Evolutionary conservation across 2,113 vertebrate species (phyloP).

Genomic region (Gymnogyps californianus): DNA sequence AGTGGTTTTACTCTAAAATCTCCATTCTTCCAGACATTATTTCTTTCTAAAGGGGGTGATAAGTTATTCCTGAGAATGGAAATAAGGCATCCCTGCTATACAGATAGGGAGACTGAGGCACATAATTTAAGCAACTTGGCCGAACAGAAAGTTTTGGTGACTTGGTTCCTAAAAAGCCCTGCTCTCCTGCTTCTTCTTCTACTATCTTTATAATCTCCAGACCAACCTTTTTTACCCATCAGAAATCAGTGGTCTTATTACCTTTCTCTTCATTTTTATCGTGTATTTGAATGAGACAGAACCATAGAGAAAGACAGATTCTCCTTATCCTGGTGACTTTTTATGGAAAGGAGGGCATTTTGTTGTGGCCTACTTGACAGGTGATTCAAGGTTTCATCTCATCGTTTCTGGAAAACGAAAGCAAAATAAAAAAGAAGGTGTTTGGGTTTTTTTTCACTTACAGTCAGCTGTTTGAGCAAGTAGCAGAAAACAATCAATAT

Average conservation of each 20-base stretch:
- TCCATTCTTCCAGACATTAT: background rate
- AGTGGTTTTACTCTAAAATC: background rate
- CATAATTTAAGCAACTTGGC: background rate
- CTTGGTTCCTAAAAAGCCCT: background rate
- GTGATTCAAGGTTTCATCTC: constrained; percentile 38
- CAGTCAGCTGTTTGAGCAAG: constrained; percentile 26
- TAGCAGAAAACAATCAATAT: constrained; percentile 57
- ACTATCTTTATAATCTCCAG: constrained; percentile 12
- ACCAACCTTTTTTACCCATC: background rate
- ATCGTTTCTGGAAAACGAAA: constrained; percentile 43
- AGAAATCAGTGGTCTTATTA: background rate
- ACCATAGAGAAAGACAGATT: constrained; percentile 20
- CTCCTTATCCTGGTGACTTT: constrained; percentile 36
- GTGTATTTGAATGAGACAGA: constrained; percentile 23
- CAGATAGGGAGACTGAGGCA: background rate
- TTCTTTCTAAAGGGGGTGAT: background rate
- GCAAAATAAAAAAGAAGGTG: background rate
- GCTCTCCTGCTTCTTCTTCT: background rate
- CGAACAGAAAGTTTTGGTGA: background rate
- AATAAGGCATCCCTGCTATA: background rate
- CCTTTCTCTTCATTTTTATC: background rate
- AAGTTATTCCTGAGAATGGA: background rate
- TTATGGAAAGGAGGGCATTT: constrained; percentile 51
- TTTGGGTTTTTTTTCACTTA: background rate
- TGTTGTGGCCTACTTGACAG: constrained; percentile 44